Evolutionary conservation across 2,113 vertebrate genomes (phyloP), one percentile per base, ranked within the genome.

Genomic region (Indicator indicator): DNA sequence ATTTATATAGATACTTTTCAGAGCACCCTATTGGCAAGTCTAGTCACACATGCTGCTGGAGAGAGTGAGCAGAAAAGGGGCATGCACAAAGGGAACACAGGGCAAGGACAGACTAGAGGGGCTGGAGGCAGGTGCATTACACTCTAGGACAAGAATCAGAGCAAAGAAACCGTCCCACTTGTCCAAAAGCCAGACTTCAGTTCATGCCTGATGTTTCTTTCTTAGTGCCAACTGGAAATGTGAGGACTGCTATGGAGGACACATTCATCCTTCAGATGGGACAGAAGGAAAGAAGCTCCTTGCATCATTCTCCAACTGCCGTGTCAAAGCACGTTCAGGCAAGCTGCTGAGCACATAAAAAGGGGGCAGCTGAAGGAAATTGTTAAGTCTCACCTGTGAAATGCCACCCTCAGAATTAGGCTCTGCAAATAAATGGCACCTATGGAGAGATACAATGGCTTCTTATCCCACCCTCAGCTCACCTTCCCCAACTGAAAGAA

Each of bases 131-230:
- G 52, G 42, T 75, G 36, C 5, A 1, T 15, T 5, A 74, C 44
- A 83, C 78, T 95, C 75, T 78, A 95, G 82, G 82, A 83, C 85
- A 93, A 84, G 79, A 96, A 95, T 95, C 58, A 90, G 91, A 93
- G 91, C 95, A 93, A 82, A 89, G 58, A 95, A 96, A 91, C 15
- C 46, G 88, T 63, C 5, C 30, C 40, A 21, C 23, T 62, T 0
- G 0, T 91, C 72, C 90, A 90, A 92, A 32, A 93, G 58, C 40
- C 74, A 81, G 77, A 78, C 40, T 80, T 48, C 12, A 82, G 20
- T 26, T 64, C 38, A 19, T 40, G 50, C 48, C 52, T 46, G 48
- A 40, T 54, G 87, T 54, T 87, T 71, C 56, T 52, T 68, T 70
- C 64, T 33, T 62, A 5, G 24, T 86, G 88, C 73, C 90, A 97